phyloP scores from a whole-genome alignment of 2,888 invertebrate species.

The Diploptera punctata region DNA sequence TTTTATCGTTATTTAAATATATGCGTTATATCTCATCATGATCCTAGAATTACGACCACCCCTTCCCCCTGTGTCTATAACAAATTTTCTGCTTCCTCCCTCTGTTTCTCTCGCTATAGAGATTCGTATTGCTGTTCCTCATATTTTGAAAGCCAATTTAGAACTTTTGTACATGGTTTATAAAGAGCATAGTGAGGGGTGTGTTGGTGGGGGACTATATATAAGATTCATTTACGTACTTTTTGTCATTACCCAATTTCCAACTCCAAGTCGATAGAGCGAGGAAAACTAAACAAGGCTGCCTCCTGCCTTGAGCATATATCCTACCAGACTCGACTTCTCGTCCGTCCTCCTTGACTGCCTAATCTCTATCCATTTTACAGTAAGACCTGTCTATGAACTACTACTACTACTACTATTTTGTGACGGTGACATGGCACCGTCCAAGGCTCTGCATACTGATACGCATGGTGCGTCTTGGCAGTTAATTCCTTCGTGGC shows the following conservation, averaged over 20 bases:
- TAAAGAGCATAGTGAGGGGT: slow-evolving; percentile 5
- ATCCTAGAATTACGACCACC: slow-evolving; percentile 14
- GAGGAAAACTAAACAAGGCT: slow-evolving; percentile 29
- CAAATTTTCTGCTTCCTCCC: neutral
- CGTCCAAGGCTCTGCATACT: too few relatives aligned
- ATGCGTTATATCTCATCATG: too few relatives aligned
- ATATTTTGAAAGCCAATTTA: slow-evolving; percentile 32
- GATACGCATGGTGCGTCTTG: too few relatives aligned
- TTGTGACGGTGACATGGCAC: too few relatives aligned
- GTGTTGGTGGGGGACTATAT: slow-evolving; percentile 19
- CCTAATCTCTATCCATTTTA: neutral
- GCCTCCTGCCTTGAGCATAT: slow-evolving; percentile 25
- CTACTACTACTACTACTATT: too few relatives aligned
- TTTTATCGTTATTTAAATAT: too few relatives aligned
- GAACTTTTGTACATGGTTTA: slow-evolving; percentile 31
- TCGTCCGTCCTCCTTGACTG: neutral
- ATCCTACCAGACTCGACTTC: neutral
- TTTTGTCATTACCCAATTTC: slow-evolving; percentile 31
- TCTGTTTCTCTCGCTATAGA: slow-evolving; percentile 13
- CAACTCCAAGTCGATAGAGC: slow-evolving; percentile 29
- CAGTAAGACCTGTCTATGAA: too few relatives aligned
- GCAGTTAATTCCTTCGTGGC: too few relatives aligned
- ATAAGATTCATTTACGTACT: slow-evolving; percentile 31
- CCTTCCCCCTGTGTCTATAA: neutral
- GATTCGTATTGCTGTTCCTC: slow-evolving; percentile 27